Evolutionary conservation across 1,140 invertebrate genomes (phyloP).

Genomic region (Leptopilina clavipes): DNA sequence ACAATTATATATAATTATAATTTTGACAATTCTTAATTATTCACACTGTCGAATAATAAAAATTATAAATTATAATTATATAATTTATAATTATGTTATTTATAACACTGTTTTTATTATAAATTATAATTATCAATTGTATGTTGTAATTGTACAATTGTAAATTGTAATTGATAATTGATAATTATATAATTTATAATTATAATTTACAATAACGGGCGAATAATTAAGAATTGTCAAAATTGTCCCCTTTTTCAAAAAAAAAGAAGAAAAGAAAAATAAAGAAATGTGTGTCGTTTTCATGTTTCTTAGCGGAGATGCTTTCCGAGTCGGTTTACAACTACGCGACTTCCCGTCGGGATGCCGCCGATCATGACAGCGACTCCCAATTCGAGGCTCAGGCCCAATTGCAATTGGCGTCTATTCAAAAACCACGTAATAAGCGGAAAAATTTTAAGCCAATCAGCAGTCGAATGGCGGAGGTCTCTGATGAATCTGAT

Average conservation of each 20-base stretch:
- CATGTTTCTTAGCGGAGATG: conserved; percentile 71
- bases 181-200: too few relatives aligned
- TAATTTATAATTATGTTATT: too few relatives aligned
- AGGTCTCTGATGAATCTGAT: conserved; percentile 72
- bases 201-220: neutral
- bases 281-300: conserved; percentile 38
- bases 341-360: conserved; percentile 70
- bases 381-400: conserved; percentile 69
- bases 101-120: too few relatives aligned
- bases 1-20: too few relatives aligned
- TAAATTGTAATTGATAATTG: too few relatives aligned
- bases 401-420: conserved; percentile 68
- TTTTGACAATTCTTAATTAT: too few relatives aligned
- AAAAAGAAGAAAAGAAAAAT: conserved; percentile 23
- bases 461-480: conserved; percentile 75
- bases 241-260: neutral
- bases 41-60: too few relatives aligned
- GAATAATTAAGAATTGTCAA: neutral
- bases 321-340: conserved; percentile 75
- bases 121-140: too few relatives aligned
- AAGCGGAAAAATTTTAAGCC: conserved; percentile 78
- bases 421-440: conserved; percentile 73
- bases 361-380: conserved; percentile 70
- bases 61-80: too few relatives aligned
- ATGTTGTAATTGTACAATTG: too few relatives aligned